Percentiles rank a stretch among this genome's conserved stretches.
phyloP scores from a whole-genome alignment of 2,113 vertebrate genomes.

The Oenanthe oenanthe region DNA sequence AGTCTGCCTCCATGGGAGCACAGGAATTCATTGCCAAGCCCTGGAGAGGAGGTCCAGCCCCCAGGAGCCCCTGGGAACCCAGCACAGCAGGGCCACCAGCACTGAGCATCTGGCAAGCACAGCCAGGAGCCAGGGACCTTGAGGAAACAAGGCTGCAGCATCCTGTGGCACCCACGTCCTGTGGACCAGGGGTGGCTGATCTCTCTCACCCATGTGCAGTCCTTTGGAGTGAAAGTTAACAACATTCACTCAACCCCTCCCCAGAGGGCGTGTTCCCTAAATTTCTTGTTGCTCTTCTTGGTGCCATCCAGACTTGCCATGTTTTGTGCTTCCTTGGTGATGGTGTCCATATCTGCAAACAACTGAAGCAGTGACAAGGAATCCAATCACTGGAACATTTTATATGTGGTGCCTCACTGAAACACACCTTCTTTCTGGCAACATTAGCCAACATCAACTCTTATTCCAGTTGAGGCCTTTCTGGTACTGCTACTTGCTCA shows the following conservation, averaged over 20 bases:
- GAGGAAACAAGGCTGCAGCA: neutral
- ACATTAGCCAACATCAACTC: neutral
- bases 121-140: neutral
- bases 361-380: neutral
- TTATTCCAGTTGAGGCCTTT: neutral
- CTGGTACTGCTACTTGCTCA: neutral
- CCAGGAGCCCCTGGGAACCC: neutral
- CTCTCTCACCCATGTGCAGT: neutral
- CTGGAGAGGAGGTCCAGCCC: neutral
- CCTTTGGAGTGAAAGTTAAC: neutral
- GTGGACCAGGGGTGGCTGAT: neutral
- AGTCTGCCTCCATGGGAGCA: neutral
- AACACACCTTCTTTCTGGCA: rapidly evolving
- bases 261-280: neutral
- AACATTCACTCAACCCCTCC: neutral
- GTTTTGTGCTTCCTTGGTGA: neutral
- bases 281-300: neutral
- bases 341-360: neutral
- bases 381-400: neutral
- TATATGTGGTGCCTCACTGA: neutral
- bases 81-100: neutral
- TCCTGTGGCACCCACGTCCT: neutral
- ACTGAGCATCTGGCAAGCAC: neutral
- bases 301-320: neutral
- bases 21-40: neutral